Evolutionary conservation across 2,797 vertebrate species (phyloP).

Genomic region (Cynodonichthys magdalenae): DNA sequence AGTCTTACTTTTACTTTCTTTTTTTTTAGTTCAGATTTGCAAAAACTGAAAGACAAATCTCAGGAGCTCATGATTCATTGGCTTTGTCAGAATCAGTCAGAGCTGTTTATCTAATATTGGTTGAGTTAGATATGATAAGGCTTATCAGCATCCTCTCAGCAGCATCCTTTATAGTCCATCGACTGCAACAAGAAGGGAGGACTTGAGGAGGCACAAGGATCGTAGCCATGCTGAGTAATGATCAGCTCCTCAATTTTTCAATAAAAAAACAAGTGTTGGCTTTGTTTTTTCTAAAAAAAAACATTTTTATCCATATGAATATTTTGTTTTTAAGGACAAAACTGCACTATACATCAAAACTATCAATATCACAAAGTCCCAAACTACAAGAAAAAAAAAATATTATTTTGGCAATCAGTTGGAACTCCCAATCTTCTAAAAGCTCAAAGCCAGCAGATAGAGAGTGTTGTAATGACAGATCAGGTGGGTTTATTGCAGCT

Average conservation of each 20-base stretch:
- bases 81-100: slow-evolving; percentile 4
- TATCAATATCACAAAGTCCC: no score
- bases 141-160: background rate
- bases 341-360: no score
- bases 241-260: background rate
- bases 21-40: background rate
- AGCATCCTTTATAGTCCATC: slow-evolving; percentile 11
- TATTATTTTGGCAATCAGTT: no score
- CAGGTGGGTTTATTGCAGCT: no score
- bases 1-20: background rate
- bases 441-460: no score
- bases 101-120: background rate
- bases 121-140: background rate
- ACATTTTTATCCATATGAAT: slow-evolving; percentile 1
- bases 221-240: background rate
- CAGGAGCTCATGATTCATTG: slow-evolving; percentile 2
- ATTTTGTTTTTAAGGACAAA: background rate
- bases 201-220: slow-evolving; percentile 19
- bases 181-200: background rate
- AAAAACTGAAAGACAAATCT: slow-evolving; percentile 6
- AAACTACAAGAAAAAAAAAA: no score
- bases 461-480: no score
- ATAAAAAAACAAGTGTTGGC: slow-evolving; percentile 1
- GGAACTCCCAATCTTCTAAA: no score
- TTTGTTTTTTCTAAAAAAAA: slow-evolving; percentile 31